phyloP scores from a whole-genome alignment of 2,113 vertebrate species.

The Holacanthus passer region DNA sequence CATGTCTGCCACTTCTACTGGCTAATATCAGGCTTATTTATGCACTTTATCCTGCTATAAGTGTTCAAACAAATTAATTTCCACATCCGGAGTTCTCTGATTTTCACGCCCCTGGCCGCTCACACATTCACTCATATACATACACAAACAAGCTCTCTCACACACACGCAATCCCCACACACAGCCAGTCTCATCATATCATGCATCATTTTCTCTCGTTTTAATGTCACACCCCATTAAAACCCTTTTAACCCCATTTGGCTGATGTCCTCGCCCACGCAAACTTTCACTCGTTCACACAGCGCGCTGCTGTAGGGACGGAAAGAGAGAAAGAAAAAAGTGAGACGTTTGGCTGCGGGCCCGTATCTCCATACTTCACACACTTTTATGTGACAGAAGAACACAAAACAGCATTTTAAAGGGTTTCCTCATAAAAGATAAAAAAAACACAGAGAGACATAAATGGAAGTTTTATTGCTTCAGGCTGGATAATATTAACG shows the following conservation, averaged over 20 bases:
- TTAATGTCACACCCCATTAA: slow-evolving; percentile 67
- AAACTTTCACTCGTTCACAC: slow-evolving; percentile 24
- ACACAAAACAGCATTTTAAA: background rate
- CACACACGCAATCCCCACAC: background rate
- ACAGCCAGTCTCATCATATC: slow-evolving; percentile 24
- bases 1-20: background rate
- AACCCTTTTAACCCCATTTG: slow-evolving; percentile 54
- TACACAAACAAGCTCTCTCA: background rate
- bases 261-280: slow-evolving; percentile 45
- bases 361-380: background rate
- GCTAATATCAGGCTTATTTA: background rate
- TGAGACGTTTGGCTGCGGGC: slow-evolving; percentile 18
- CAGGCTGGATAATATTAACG: slow-evolving; percentile 35
- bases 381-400: background rate
- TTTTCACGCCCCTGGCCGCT: background rate
- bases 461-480: slow-evolving; percentile 20
- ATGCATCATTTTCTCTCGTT: slow-evolving; percentile 32
- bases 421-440: background rate
- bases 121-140: background rate
- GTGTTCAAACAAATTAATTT: background rate
- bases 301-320: background rate
- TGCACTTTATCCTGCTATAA: background rate
- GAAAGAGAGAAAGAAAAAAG: slow-evolving; percentile 7
- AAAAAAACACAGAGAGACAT: background rate
- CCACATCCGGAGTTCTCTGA: background rate